Evolutionary conservation across 2,888 invertebrate genomes (phyloP).

Genomic region (Camponotus fellah): DNA sequence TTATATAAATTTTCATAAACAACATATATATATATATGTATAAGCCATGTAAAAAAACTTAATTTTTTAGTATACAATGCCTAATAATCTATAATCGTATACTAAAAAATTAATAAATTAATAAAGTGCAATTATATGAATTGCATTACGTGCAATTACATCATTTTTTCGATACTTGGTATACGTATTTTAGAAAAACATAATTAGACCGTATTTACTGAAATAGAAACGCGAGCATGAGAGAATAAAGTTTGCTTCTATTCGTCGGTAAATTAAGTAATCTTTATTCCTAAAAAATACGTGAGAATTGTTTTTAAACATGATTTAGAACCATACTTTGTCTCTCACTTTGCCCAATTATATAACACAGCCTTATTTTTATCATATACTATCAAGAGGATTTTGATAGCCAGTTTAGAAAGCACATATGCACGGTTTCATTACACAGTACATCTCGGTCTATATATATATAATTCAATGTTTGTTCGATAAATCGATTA

Average conservation of each 20-base stretch:
- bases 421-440: constrained; percentile 54
- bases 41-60: not conserved
- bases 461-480: constrained; percentile 29
- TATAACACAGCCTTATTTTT: constrained; percentile 59
- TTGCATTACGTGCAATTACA: not conserved
- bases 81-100: too few relatives aligned
- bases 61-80: constrained; percentile 29
- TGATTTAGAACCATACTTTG: constrained; percentile 44
- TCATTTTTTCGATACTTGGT: constrained; percentile 16
- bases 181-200: constrained; percentile 38
- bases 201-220: constrained; percentile 43
- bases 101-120: constrained; percentile 31
- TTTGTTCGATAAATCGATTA: constrained; percentile 45
- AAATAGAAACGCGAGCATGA: constrained; percentile 37
- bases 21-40: not conserved
- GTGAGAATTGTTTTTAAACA: constrained; percentile 27
- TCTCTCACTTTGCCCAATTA: constrained; percentile 58
- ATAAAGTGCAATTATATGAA: not conserved
- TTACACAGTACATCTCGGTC: constrained; percentile 67
- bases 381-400: constrained; percentile 45
- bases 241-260: constrained; percentile 19
- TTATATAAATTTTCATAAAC: constrained; percentile 14
- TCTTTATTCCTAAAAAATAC: constrained; percentile 4
- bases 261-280: constrained; percentile 11
- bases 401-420: constrained; percentile 20